Evolutionary conservation across 2,113 vertebrate species (phyloP), one percentile per base, ranked within the genome.

Genomic region (Leptobrachium leishanense): DNA sequence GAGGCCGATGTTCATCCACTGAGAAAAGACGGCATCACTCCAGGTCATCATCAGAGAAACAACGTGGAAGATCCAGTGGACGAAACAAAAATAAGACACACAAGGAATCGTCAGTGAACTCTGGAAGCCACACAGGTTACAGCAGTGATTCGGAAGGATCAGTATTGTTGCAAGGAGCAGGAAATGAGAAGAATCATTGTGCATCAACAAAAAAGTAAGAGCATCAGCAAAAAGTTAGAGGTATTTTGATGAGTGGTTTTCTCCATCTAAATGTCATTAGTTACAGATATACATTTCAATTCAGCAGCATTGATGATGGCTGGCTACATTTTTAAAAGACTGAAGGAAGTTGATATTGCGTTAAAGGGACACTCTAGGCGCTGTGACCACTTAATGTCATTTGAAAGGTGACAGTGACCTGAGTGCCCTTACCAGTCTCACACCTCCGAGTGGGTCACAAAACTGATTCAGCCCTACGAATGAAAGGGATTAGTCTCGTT

Each of bases 101-200:
- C 68, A 86, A 88, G 76, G 86, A 46, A 3, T 86, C 90, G 0
- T 83, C 90, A 0, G 53, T 74, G 20, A 89, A 89, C 67, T 95
- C 95, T 15, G 92, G 94, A n/a, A 93, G 92, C 81, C 90, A 91
- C 82, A 84, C 87, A 1, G 89, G 83, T 85, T 92, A 79, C 85
- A 98, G 96, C 94, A 96, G 95, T 63, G 95, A 96, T 89, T 97
- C 96, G 1, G 90, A 88, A 82, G 94, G 87, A 82, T 94, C 92
- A 9, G 90, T 83, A 66, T 90, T 86, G 57, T 92, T 91, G 62
- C 91, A 89, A n/a, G 75, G 86, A 0, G 78, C 84, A 2, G 83
- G 86, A 72, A 81, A 85, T 0, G 89, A 92, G 82, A 92, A 91
- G 91, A 92, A 88, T 83, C 95, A 93, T 77, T 87, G 83, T 42